These are phyloP conservation scores for Uria aalge DNA, from an alignment of 2,113 vertebrate genomes.

Conservation along the genomic window DNA sequence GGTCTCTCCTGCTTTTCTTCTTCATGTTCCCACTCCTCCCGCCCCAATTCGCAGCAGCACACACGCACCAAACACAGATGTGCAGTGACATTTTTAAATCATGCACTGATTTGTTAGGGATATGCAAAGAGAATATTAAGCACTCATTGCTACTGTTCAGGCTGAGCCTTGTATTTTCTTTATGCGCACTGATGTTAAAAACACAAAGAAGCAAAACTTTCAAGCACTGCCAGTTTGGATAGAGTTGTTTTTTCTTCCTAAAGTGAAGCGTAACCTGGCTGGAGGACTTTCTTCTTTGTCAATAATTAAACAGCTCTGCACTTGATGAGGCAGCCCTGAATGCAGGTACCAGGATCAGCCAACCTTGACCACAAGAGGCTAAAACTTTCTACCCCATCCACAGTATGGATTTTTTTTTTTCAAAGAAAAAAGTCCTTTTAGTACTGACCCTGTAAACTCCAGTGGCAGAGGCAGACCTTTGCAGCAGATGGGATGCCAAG, in stretches of 20 bases:
- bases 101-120: neutral
- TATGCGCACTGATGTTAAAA: neutral
- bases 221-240: neutral
- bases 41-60: neutral
- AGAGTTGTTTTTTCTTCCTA: neutral
- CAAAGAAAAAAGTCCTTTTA: neutral
- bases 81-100: constrained; percentile 26
- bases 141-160: neutral
- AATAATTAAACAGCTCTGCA: constrained; percentile 8
- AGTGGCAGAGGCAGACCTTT: neutral
- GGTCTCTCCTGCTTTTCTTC: neutral
- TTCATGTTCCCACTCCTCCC: neutral
- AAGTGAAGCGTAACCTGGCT: neutral
- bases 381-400: neutral
- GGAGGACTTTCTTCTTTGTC: constrained; percentile 4
- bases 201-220: neutral
- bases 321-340: neutral
- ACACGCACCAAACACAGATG: neutral
- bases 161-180: neutral
- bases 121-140: constrained; percentile 4
- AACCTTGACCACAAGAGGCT: neutral
- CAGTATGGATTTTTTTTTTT: neutral
- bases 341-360: neutral
- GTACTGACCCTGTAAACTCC: neutral
- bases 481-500: neutral